Evolutionary conservation across 2,888 invertebrate genomes (phyloP).

Genomic region (Andrena chrysosceles): DNA sequence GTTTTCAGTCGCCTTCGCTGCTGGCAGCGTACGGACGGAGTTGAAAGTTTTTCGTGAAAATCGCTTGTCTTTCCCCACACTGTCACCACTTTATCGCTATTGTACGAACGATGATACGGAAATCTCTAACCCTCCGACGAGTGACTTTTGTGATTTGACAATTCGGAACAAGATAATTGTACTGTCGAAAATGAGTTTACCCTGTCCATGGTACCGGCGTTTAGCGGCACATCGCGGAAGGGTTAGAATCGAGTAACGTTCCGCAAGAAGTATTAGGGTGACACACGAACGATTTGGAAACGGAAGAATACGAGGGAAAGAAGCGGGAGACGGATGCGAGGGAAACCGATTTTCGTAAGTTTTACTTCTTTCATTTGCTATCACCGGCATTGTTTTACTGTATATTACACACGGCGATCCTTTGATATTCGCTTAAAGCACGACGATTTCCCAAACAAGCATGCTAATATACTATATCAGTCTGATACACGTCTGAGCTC

Average conservation of each 20-base stretch:
- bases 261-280: constrained; percentile 17
- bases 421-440: not conserved
- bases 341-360: constrained; percentile 56
- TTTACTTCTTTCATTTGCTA: constrained; percentile 1
- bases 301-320: constrained; percentile 18
- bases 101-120: constrained; percentile 40
- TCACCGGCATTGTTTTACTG: not conserved
- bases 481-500: too few relatives aligned
- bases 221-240: constrained; percentile 59
- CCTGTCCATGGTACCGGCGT: constrained; percentile 57
- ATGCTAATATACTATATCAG: not conserved
- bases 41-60: constrained; percentile 58
- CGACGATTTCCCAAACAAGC: not conserved
- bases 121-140: constrained; percentile 17
- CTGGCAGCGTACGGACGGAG: constrained; percentile 80
- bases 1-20: constrained; percentile 80
- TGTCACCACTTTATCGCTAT: constrained; percentile 29
- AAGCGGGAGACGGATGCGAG: constrained; percentile 49
- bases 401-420: not conserved
- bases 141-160: constrained; percentile 47
- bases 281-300: constrained; percentile 17
- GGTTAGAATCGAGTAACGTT: constrained; percentile 55
- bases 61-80: constrained; percentile 28
- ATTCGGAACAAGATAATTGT: constrained; percentile 44
- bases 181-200: constrained; percentile 61